Conservation (phyloP, 2,797 vertebrate genomes). For the Sebastes taczanowskii region DNA sequence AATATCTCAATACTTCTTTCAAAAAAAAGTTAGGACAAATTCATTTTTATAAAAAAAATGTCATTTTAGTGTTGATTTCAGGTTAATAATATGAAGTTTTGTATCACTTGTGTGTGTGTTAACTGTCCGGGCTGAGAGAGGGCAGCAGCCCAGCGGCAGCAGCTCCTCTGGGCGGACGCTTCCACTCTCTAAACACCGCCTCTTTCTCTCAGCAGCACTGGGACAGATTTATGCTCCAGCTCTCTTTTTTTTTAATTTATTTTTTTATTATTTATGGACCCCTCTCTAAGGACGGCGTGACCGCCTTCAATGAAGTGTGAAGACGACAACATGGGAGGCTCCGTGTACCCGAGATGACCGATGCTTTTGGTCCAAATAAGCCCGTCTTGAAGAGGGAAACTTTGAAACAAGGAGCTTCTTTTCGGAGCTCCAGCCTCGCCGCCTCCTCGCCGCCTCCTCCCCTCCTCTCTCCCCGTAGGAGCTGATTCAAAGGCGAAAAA, state of each 20-base stretch:
- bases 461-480: conserved; percentile 80
- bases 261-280: conserved; percentile 47
- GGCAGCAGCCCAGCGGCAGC: not conserved
- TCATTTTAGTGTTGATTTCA: not conserved
- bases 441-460: conserved; percentile 30
- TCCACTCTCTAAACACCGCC: conserved; percentile 68
- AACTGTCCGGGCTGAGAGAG: conserved; percentile 31
- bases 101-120: conserved; percentile 50
- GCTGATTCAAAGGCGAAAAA: conserved; percentile 82
- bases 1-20: not conserved
- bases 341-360: conserved; percentile 64
- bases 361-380: conserved; percentile 51
- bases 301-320: conserved; percentile 39
- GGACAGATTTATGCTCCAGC: conserved; percentile 66
- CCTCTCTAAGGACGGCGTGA: conserved; percentile 47
- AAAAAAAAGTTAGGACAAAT: too few relatives aligned
- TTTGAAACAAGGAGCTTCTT: conserved; percentile 72
- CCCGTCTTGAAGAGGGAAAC: conserved; percentile 73
- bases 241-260: conserved; percentile 20
- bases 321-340: conserved; percentile 66
- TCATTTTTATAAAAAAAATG: too few relatives aligned
- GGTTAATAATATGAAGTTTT: not conserved
- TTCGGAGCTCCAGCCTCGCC: conserved; percentile 73
- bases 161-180: conserved; percentile 76
- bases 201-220: conserved; percentile 67